phyloP scores from a whole-genome alignment of 2,888 invertebrate species.

The Ormyrus labotus region DNA sequence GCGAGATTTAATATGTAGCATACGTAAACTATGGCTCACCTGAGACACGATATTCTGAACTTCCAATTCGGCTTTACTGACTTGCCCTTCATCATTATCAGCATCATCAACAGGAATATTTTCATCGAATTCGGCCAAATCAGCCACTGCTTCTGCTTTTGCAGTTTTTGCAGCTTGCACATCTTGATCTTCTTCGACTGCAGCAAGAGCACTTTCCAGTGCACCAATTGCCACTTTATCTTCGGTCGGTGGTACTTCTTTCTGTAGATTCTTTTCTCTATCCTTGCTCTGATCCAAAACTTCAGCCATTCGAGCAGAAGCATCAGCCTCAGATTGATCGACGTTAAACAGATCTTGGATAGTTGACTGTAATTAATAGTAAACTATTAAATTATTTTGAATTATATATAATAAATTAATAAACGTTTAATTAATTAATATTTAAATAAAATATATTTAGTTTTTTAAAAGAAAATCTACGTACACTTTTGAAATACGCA shows the following conservation, averaged over 20 bases:
- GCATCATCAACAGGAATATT: conserved; percentile 90
- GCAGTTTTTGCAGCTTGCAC: conserved; percentile 93
- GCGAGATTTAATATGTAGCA: conserved; percentile 36
- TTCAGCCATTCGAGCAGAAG: conserved; percentile 79
- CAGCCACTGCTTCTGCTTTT: conserved; percentile 91
- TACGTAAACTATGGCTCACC: conserved; percentile 74
- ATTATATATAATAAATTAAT: background rate
- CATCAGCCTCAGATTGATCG: conserved; percentile 81
- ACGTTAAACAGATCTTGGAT: conserved; percentile 94
- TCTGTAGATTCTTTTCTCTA: conserved; percentile 72
- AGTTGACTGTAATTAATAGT: conserved; percentile 81
- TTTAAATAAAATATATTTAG: background rate
- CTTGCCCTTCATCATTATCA: conserved; percentile 77
- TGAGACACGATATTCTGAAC: conserved; percentile 84
- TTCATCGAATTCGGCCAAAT: conserved; percentile 97
- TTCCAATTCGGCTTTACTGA: conserved; percentile 85
- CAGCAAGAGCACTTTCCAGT: conserved; percentile 89
- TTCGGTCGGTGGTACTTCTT: conserved; percentile 71
- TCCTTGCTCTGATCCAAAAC: conserved; percentile 77
- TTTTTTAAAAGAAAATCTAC: conserved; percentile 62
- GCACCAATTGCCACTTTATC: conserved; percentile 81
- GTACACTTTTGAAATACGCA: conserved; percentile 92
- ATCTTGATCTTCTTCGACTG: conserved; percentile 96
- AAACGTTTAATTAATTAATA: conserved; percentile 9
- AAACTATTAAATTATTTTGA: conserved; percentile 37